phyloP scores from a whole-genome alignment of 2,113 vertebrate species.

The Pelecanoides urinatrix region DNA sequence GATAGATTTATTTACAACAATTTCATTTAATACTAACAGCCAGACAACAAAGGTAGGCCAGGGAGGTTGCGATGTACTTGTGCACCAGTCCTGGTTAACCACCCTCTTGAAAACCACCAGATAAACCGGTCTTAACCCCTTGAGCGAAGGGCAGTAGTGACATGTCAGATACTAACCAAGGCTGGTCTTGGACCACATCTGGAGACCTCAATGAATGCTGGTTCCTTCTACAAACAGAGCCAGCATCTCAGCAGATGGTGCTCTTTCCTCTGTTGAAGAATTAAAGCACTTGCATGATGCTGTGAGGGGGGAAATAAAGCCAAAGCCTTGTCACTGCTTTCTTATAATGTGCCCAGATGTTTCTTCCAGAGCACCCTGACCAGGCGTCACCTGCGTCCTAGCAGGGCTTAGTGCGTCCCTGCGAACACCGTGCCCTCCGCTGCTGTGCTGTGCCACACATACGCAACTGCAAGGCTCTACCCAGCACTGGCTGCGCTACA shows the following conservation, averaged over 20 bases:
- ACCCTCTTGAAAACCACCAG: neutral
- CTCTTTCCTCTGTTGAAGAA: neutral
- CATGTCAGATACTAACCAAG: neutral
- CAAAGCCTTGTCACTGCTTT: neutral
- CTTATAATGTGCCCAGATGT: neutral
- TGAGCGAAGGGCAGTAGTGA: neutral
- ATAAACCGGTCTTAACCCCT: neutral
- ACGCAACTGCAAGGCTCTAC: neutral
- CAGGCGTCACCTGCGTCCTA: neutral
- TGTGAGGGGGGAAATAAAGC: neutral
- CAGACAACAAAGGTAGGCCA: neutral
- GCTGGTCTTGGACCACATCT: neutral
- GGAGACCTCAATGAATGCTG: neutral
- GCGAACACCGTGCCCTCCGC: neutral
- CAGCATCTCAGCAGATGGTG: conserved; percentile 15
- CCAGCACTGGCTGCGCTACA: neutral
- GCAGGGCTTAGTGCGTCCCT: neutral
- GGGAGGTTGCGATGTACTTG: neutral
- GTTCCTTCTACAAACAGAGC: neutral
- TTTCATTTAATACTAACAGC: neutral
- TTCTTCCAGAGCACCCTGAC: neutral
- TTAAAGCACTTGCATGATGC: neutral
- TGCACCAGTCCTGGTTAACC: neutral
- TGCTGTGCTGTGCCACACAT: neutral
- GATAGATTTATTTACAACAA: neutral